A percentile compares a stretch with the other conserved stretches of the same genome.
phyloP scores from a whole-genome alignment of 2,113 vertebrate species.

The Penelope pileata region DNA sequence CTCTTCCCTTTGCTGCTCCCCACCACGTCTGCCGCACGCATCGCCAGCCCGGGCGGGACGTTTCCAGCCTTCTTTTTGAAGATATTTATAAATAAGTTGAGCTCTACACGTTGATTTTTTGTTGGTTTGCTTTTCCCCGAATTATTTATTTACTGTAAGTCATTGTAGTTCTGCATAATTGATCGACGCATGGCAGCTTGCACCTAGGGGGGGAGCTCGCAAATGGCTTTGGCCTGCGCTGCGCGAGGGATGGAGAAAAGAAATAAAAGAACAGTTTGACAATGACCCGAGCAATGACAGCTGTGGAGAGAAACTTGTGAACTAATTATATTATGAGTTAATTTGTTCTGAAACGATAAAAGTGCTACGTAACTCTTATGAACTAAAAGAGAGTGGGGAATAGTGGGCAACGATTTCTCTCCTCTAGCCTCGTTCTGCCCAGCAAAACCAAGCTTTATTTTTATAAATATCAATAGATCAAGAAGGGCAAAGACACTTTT shows the following conservation, averaged over 20 bases:
- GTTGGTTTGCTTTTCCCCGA: neutral
- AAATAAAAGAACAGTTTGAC: neutral
- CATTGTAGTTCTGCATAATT: slow-evolving; percentile 11
- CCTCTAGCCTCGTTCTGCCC: neutral
- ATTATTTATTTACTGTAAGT: slow-evolving; percentile 25
- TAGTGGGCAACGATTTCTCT: neutral
- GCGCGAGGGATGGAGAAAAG: neutral
- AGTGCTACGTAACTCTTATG: neutral
- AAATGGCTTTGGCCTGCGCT: neutral
- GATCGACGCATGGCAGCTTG: neutral
- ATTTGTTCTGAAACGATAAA: neutral
- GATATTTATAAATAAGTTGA: slow-evolving; percentile 47
- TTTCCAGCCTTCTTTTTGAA: slow-evolving; percentile 54
- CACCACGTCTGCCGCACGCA: neutral
- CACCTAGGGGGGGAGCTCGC: neutral
- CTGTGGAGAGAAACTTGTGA: neutral
- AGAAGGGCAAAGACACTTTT: neutral
- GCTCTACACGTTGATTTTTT: neutral
- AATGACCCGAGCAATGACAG: neutral
- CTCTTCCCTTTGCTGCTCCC: slow-evolving; percentile 38
- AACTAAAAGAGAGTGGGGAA: neutral
- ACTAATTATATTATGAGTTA: neutral
- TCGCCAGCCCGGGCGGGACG: neutral
- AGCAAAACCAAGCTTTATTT: neutral
- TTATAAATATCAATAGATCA: neutral